Evolutionary conservation across 2,113 vertebrate genomes (phyloP), one percentile per base, ranked within the genome.

Genomic region (Hepsetus odoe): DNA sequence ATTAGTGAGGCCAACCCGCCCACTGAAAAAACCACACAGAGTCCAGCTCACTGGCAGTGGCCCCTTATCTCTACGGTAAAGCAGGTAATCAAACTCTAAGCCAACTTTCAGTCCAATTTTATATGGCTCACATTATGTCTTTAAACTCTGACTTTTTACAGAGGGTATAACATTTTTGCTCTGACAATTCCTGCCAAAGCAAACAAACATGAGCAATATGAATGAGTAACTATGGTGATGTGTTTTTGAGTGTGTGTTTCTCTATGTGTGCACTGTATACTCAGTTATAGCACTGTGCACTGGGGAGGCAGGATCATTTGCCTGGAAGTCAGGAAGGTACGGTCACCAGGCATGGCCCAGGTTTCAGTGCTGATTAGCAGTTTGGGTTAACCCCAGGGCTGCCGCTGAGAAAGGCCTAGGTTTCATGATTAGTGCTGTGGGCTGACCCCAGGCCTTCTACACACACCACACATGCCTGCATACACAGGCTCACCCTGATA

Each of bases 151-250:
- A 70, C 69, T 76, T 38, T 82, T 74, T 70, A 67, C 42, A 71
- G 44, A 76, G 72, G 33, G 69, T 55, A 53, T 74, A 82, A 83
- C 72, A 64, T 85, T 71, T 83, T 87, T 46, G 55, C 77, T 81
- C 44, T 33, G 51, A 66, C 69, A 38, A 49, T 46, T 77, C 73
- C 53, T 68, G 82, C 90, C 90, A 91, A 87, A 58, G n/a, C 67
- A 86, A 89, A 88, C 85, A 88, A 80, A 82, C 84, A 80, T 75
- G 75, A 87, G 89, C 85, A 86, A 83, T 83, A 71, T 66, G 84
- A 85, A 84, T 86, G 75, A 87, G 82, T 80, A 85, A 83, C 82
- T 86, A 80, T 84, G 59, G 74, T 82, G 85, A 86, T 38, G 12
- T 46, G 40, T 38, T 24, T 22, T 38, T 32, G 13, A 72, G 81